phyloP scores from a whole-genome alignment of 2,888 invertebrate species.

The Cataglyphis cursor region DNA sequence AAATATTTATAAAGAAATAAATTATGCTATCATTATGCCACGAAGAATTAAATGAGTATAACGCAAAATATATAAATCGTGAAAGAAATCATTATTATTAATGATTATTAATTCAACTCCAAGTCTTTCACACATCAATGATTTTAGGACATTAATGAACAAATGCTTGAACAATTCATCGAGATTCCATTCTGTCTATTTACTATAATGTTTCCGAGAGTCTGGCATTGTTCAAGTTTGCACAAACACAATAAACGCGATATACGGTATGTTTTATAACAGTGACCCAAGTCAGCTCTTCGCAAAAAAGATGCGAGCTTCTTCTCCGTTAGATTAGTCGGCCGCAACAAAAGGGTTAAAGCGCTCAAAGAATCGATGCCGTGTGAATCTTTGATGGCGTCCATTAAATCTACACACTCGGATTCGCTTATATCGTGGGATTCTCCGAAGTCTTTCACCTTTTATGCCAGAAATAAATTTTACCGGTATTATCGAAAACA shows the following conservation, averaged over 20 bases:
- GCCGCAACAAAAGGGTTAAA: slow-evolving; percentile 29
- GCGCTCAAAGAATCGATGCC: slow-evolving; percentile 43
- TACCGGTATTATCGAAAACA: background rate
- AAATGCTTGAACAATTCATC: background rate
- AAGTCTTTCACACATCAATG: background rate
- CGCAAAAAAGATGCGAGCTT: background rate
- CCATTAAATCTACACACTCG: slow-evolving; percentile 39
- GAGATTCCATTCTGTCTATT: background rate
- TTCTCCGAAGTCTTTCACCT: slow-evolving; percentile 12
- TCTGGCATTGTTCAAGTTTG: background rate
- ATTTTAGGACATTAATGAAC: background rate
- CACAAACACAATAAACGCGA: background rate
- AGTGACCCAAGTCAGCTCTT: background rate
- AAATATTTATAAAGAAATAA: background rate
- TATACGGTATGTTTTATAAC: background rate
- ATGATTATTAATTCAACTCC: background rate
- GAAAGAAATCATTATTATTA: background rate
- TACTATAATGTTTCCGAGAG: background rate
- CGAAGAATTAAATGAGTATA: background rate
- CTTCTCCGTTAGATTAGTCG: slow-evolving; percentile 15
- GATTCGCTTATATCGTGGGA: slow-evolving; percentile 24
- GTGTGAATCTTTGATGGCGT: slow-evolving; percentile 39
- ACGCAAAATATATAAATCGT: background rate
- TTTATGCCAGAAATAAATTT: background rate
- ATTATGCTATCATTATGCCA: background rate